Base-by-base conservation (phyloP, 2,797 vertebrate species). In the Peromyscus aztecus region DNA sequence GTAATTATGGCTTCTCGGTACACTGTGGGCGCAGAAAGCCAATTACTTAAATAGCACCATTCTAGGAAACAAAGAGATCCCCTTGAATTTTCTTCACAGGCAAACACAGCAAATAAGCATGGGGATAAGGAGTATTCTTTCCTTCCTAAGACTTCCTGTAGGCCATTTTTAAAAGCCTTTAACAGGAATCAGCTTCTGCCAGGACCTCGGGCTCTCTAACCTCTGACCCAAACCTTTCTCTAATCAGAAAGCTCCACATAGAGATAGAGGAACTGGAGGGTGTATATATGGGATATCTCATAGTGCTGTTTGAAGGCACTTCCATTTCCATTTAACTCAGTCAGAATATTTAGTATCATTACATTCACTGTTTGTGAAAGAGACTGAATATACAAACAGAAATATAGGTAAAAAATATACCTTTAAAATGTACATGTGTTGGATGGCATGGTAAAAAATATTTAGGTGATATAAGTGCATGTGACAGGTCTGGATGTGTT, bases 21-120 rank as follows among this genome's bases (percentile, higher is more conserved):
- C 69, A 63, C 4, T 31, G 46, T 24, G 80, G 76, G 82, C 14
- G 91, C 34, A 75, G 67, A 94, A 89, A 87, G 76, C 21, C 71
- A 76, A 23, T 88, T 81, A 78, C 73, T 91, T 83, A 94, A 94
- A 83, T 9, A 27, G 65, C 0, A n/a, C 37, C 52, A 31, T 87
- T 96, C 83, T 90, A 86, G 82, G 49, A 96, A 86, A 89, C 49
- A 46, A 23, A 83, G 80, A 67, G 37, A n/a, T 94, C 34, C 40
- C 55, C 71, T 1, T 49, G 91, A 89, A 81, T 55, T 29, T 67
- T 90, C 49, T 76, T 65, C 46, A 92, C 46, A 93, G 49, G 1
- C 34, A 31, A 69, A 43, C 16, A 52, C 29, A 71, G 43, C 34
- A 86, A 93, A 61, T 37, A 67, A 2, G 76, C 19, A 34, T 0